Conservation (phyloP, 53 echinoderm and acorn worm genomes). For the Crossaster papposus region DNA sequence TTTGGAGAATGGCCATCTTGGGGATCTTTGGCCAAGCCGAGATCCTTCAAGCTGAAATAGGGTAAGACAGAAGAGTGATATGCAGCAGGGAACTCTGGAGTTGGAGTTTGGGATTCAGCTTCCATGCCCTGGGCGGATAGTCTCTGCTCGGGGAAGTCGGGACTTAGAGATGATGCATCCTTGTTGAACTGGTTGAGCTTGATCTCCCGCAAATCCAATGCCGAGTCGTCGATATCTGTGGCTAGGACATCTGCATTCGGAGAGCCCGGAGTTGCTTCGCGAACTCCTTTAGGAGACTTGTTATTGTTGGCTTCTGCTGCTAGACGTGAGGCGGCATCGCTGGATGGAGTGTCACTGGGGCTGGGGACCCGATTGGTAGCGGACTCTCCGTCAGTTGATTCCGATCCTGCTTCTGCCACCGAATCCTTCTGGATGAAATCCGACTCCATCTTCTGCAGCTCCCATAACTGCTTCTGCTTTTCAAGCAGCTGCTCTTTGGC, state of each 20-base stretch:
- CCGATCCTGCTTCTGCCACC: slow-evolving; percentile 41
- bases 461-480: slow-evolving; percentile 95
- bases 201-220: slow-evolving; percentile 84
- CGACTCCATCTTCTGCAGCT: slow-evolving; percentile 93
- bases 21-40: slow-evolving; percentile 26
- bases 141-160: slow-evolving; percentile 37
- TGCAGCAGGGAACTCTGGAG: not conserved
- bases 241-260: slow-evolving; percentile 63
- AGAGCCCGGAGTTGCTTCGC: slow-evolving; percentile 63
- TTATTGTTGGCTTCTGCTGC: slow-evolving; percentile 75
- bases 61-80: slow-evolving; percentile 9
- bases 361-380: slow-evolving; percentile 41
- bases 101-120: slow-evolving; percentile 56
- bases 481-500: slow-evolving; percentile 98
- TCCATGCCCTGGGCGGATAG: slow-evolving; percentile 53
- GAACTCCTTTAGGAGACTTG: slow-evolving; percentile 68
- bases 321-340: slow-evolving; percentile 37
- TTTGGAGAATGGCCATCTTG: slow-evolving; percentile 56
- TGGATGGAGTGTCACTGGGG: slow-evolving; percentile 10
- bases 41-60: not conserved
- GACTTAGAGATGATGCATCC: slow-evolving; percentile 22
- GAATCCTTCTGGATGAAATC: slow-evolving; percentile 59
- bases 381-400: slow-evolving; percentile 36
- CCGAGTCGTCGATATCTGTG: slow-evolving; percentile 70
- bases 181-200: slow-evolving; percentile 68